Percentiles rank a stretch among this genome's conserved stretches.
Evolutionary conservation across 1,140 invertebrate genomes (phyloP).

Genomic region (Ladona fulva): DNA sequence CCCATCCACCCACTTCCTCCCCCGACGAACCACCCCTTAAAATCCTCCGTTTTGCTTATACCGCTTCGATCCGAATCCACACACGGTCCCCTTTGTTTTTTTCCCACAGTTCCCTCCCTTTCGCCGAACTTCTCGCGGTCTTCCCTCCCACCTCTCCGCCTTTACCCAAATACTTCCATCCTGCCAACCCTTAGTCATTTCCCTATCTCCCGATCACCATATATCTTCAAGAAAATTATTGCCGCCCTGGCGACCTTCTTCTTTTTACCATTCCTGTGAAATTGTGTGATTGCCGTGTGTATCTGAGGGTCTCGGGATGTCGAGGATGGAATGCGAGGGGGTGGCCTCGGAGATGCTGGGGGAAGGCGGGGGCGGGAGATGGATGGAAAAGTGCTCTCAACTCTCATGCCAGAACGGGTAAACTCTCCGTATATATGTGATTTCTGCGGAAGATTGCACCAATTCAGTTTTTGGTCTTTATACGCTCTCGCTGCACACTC

Average conservation of each 20-base stretch:
- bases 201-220: not conserved
- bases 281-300: slow-evolving; percentile 4
- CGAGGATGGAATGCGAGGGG: not conserved
- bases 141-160: not conserved
- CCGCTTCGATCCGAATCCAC: not conserved
- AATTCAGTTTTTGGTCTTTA: not conserved
- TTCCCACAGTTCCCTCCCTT: not conserved
- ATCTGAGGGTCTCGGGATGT: not conserved
- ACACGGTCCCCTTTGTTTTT: not conserved
- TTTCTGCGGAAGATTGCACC: slow-evolving; percentile 3
- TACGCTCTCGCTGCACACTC: not conserved
- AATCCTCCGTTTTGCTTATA: not conserved
- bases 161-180: slow-evolving; percentile 6
- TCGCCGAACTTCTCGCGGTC: not conserved
- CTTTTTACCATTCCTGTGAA: slow-evolving; percentile 9
- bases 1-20: not conserved
- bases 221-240: not conserved
- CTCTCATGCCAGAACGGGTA: not conserved
- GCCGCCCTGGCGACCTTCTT: not conserved
- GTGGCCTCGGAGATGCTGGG: not conserved
- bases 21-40: not conserved
- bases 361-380: not conserved
- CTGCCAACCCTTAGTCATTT: not conserved
- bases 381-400: not conserved
- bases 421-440: not conserved